phyloP scores from a whole-genome alignment of 1,140 invertebrate genomes.

The Stegodyphus mimosarum region DNA sequence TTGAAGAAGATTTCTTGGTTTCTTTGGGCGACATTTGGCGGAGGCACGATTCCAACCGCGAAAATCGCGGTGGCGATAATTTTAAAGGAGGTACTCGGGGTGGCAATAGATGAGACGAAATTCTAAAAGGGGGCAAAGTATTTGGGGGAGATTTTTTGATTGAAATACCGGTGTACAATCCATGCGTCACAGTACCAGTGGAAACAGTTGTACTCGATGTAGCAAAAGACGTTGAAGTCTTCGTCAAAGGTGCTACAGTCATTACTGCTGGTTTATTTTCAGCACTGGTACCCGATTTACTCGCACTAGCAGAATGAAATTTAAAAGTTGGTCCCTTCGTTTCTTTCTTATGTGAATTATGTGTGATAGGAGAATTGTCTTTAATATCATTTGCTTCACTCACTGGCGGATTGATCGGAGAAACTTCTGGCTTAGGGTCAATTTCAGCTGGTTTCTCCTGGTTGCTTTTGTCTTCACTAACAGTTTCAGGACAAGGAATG shows the following conservation, averaged over 20 bases:
- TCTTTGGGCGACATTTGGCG: slow-evolving; percentile 33
- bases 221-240: slow-evolving; percentile 29
- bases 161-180: slow-evolving; percentile 44
- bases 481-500: not conserved
- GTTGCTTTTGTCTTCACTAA: not conserved
- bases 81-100: slow-evolving; percentile 48
- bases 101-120: slow-evolving; percentile 35
- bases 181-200: slow-evolving; percentile 41
- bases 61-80: slow-evolving; percentile 40
- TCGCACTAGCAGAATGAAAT: not conserved
- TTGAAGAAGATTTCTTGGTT: slow-evolving; percentile 25
- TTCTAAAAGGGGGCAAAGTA: slow-evolving; percentile 40
- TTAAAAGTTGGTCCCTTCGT: not conserved
- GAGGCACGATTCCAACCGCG: slow-evolving; percentile 9
- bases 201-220: slow-evolving; percentile 24
- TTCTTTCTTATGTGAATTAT: not conserved
- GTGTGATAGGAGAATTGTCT: not conserved
- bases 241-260: slow-evolving; percentile 48
- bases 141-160: slow-evolving; percentile 54
- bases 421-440: not conserved
- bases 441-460: not conserved
- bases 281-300: not conserved
- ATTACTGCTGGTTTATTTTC: slow-evolving; percentile 53
- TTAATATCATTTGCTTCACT: not conserved
- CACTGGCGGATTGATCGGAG: not conserved